phyloP scores from a whole-genome alignment of 2,888 invertebrate genomes.

The Abscondita cerata region DNA sequence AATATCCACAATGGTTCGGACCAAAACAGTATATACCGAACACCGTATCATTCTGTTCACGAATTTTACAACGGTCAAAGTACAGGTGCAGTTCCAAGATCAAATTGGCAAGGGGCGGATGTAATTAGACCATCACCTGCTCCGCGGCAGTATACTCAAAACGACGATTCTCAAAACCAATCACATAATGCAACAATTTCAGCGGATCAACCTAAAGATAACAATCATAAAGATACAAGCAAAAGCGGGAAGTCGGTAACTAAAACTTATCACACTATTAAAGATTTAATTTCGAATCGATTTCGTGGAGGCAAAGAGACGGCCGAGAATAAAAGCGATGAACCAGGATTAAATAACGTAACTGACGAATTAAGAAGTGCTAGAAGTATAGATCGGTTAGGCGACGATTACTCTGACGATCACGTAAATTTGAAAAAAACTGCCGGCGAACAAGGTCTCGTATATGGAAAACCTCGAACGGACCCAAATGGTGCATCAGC shows the following conservation, averaged over 20 bases:
- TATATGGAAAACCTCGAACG: slow-evolving; percentile 67
- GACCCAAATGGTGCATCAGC: slow-evolving; percentile 56
- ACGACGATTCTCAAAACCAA: slow-evolving; percentile 46
- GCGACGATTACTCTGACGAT: slow-evolving; percentile 61
- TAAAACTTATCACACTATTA: slow-evolving; percentile 82
- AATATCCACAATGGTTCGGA: slow-evolving; percentile 61
- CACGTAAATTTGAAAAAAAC: slow-evolving; percentile 55
- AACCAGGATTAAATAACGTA: slow-evolving; percentile 66
- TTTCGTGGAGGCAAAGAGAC: slow-evolving; percentile 71
- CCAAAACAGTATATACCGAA: slow-evolving; percentile 61
- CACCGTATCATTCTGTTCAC: slow-evolving; percentile 62
- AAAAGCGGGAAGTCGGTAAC: slow-evolving; percentile 72
- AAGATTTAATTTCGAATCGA: slow-evolving; percentile 82
- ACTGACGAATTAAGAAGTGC: slow-evolving; percentile 63
- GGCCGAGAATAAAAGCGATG: slow-evolving; percentile 65
- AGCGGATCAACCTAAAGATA: slow-evolving; percentile 67
- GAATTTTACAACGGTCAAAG: slow-evolving; percentile 58
- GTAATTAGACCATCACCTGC: slow-evolving; percentile 27
- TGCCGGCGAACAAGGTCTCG: slow-evolving; percentile 63
- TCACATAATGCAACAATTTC: slow-evolving; percentile 64
- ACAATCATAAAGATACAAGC: slow-evolving; percentile 62
- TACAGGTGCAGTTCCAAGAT: slow-evolving; percentile 55
- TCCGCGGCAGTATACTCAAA: slow-evolving; percentile 52
- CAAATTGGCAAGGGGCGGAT: slow-evolving; percentile 54
- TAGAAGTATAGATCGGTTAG: slow-evolving; percentile 42